Conservation (phyloP, 2,888 invertebrate species). For the Anodontia alba region DNA sequence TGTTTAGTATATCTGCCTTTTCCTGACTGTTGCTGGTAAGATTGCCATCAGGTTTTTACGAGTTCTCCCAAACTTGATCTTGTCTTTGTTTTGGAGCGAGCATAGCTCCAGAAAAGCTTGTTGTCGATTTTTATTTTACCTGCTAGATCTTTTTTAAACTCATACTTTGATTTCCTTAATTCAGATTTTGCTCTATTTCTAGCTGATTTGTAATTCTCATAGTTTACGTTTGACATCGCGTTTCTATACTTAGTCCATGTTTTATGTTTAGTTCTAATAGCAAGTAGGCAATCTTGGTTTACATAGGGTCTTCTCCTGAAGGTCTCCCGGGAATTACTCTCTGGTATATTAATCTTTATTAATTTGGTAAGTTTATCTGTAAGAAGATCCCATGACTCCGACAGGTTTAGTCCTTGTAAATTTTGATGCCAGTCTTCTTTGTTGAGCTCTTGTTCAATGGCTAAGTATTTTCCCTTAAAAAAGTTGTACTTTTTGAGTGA, state of each 20-base stretch:
- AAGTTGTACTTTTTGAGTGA: neutral
- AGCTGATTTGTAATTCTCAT: neutral
- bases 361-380: neutral
- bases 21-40: neutral
- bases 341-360: neutral
- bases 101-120: neutral
- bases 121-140: neutral
- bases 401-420: neutral
- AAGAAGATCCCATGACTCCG: neutral
- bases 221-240: neutral
- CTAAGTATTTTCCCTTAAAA: neutral
- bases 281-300: neutral
- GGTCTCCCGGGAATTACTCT: neutral
- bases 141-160: neutral
- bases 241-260: neutral
- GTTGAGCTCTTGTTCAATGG: neutral
- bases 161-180: neutral
- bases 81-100: neutral
- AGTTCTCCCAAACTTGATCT: neutral
- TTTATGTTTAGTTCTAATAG: neutral
- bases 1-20: neutral
- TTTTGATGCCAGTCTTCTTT: neutral
- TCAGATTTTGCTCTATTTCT: neutral
- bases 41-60: neutral
- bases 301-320: neutral